These are phyloP conservation scores for Amblyjoppa fuscipennis DNA, from an alignment of 2,888 invertebrate species.

Conservation along the genomic window DNA sequence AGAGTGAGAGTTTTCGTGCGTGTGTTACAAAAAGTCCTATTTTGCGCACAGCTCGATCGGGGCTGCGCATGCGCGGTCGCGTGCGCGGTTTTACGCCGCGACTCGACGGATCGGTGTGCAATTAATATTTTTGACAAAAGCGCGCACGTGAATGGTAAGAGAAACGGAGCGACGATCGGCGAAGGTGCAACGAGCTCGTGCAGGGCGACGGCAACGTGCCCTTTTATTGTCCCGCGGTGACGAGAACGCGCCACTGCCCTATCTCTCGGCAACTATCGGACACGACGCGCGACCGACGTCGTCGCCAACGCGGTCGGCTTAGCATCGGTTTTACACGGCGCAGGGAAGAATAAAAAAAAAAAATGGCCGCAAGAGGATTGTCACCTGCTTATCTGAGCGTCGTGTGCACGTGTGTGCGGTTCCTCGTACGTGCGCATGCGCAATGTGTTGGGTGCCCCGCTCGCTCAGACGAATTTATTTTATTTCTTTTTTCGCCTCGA, in stretches of 20 bases:
- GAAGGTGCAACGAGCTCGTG: not conserved
- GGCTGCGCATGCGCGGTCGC: too few relatives aligned
- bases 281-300: slow-evolving; percentile 41
- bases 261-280: slow-evolving; percentile 62
- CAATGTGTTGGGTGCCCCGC: not conserved
- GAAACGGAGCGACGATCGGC: not conserved
- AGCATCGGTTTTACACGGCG: slow-evolving; percentile 52
- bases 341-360: slow-evolving; percentile 50
- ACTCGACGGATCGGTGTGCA: slow-evolving; percentile 35
- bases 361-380: slow-evolving; percentile 83
- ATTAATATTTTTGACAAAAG: slow-evolving; percentile 37
- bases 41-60: too few relatives aligned
- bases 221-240: slow-evolving; percentile 63
- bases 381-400: slow-evolving; percentile 81
- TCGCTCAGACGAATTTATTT: not conserved
- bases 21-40: too few relatives aligned
- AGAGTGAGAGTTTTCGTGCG: too few relatives aligned
- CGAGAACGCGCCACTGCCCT: slow-evolving; percentile 75
- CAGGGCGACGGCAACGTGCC: slow-evolving; percentile 73
- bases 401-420: slow-evolving; percentile 22
- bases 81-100: too few relatives aligned
- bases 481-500: not conserved
- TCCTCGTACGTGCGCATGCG: not conserved
- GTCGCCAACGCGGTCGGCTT: slow-evolving; percentile 56
- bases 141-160: not conserved